These are phyloP conservation scores for Caenorhabditis virilis DNA, from an alignment of 2,888 invertebrate species.

Conservation along the genomic window DNA sequence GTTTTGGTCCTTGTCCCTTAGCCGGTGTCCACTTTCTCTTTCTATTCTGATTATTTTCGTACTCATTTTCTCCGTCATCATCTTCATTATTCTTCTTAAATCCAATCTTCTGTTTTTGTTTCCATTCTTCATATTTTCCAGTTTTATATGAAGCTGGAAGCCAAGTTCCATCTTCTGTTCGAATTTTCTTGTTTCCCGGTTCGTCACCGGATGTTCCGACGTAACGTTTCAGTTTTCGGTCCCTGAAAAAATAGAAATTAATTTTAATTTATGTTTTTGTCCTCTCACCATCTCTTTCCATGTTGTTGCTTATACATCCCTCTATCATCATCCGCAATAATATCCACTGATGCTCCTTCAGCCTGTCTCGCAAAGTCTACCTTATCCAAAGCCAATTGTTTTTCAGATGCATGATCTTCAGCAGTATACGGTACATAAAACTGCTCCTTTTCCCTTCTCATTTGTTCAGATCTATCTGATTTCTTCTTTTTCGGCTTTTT, in stretches of 20 bases:
- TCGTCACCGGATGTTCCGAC: constrained; percentile 71
- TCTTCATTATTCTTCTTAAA: constrained; percentile 20
- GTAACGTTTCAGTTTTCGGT: constrained; percentile 93
- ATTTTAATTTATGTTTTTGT: not conserved
- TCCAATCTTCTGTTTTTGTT: constrained; percentile 59
- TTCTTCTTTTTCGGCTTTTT: constrained; percentile 17
- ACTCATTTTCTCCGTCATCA: constrained; percentile 11
- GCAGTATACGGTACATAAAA: constrained; percentile 61
- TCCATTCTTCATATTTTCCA: constrained; percentile 74
- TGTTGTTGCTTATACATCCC: constrained; percentile 60
- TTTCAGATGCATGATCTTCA: constrained; percentile 55
- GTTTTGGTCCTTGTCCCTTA: constrained; percentile 22
- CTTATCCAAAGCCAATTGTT: constrained; percentile 55
- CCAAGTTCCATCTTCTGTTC: constrained; percentile 83
- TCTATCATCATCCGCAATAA: constrained; percentile 79
- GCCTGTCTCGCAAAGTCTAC: constrained; percentile 80
- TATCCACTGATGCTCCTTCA: constrained; percentile 80
- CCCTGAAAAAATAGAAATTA: constrained; percentile 74
- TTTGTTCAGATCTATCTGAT: constrained; percentile 35
- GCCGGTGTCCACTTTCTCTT: constrained; percentile 29
- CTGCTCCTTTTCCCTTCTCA: constrained; percentile 38
- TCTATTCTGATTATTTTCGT: constrained; percentile 11
- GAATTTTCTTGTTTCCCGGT: constrained; percentile 78
- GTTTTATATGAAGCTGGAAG: constrained; percentile 89
- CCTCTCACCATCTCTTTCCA: constrained; percentile 50